Evolutionary conservation across 2,113 vertebrate genomes (phyloP), one percentile per base, ranked within the genome.

Genomic region (Pao palembangensis): DNA sequence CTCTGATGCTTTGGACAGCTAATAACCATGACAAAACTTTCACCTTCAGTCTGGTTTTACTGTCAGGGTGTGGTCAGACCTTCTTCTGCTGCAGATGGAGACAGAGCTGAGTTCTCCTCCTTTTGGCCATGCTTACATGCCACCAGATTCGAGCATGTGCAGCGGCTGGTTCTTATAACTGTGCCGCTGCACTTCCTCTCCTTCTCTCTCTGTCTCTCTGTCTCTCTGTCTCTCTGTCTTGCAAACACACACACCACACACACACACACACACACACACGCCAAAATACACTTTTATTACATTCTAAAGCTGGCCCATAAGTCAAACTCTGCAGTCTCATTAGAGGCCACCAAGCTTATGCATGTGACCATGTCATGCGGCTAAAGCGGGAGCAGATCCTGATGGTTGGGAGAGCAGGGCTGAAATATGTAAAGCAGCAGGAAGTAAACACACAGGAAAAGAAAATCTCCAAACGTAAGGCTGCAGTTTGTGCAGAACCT

Each of bases 381-480:
- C 51, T 23, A 50, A 65, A 79, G 80, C 71, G 71, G 51, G 75
- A 84, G 68, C 57, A 51, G 61, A 67, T 75, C 61, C 23, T 12
- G 66, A 63, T 61, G 63, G 49, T 54, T 73, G 54, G 58, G 48
- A 20, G 66, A 1, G 67, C 56, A 67, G 71, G 72, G 51, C 52
- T 52, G 42, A 51, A 68, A 41, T 47, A 42, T 8, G 16, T 53
- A 64, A 66, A 63, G 31, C 13, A 16, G 54, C 61, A 38, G 48
- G 41, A 69, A 51, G 38, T 6, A 21, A 12, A 46, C 16, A 64
- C n/a, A 2, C 38, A 55, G 61, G 59, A 62, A 46, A 38, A 50
- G 64, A 48, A 75, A 69, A 85, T 75, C 71, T 80, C 81, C 73
- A 71, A 85, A 79, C 56, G 79, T 75, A 55, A 69, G 28, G 5